Evolutionary conservation across 2,888 invertebrate genomes (phyloP), one percentile per base, ranked within the genome.

Genomic region (Reticulitermes lucifugus): DNA sequence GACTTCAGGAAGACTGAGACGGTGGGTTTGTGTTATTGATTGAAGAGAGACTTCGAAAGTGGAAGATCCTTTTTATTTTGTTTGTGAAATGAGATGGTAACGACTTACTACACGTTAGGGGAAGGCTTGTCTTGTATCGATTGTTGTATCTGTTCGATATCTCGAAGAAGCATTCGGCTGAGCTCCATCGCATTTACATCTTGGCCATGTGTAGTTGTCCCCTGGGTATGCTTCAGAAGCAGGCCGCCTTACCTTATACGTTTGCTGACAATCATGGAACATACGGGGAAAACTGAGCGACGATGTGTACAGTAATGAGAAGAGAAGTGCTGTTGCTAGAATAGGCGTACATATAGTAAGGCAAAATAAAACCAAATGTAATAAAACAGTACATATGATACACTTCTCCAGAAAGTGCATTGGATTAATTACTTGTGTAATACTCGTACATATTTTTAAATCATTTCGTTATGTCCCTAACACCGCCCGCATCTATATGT

Each of bases 41-140:
- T 65, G 65, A 65, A 65, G 65, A 65, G n/a, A 25, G n/a, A 9
- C 7, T n/a, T n/a, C 12, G n/a, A n/a, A 65, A 65, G n/a, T 4
- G 25, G 65, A n/a, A 18, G 55, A 10, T 25, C 65, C 18, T 73
- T 35, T 71, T 73, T 73, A 41, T 41, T 73, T 73, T 73, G 73
- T 41, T 73, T 29, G 35, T 6, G 73, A 73, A 73, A 73, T 73
- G 73, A 41, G 35, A 73, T 73, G 73, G 73, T 73, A 73, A 73
- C 73, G 73, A 73, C 25, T 73, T 73, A 65, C 65, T 65, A 65
- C 65, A 25, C 25, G 73, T 35, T 41, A 73, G 12, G 18, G 41
- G 73, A 73, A 73, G 73, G 14, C 41, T 73, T 73, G 73, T 41
- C 35, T 73, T 2, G 41, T 73, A 73, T 73, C 73, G 73, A 73